Percentiles rank a stretch among this genome's conserved stretches.
phyloP scores from a whole-genome alignment of 2,888 invertebrate species.

The Harpalus rufipes region DNA sequence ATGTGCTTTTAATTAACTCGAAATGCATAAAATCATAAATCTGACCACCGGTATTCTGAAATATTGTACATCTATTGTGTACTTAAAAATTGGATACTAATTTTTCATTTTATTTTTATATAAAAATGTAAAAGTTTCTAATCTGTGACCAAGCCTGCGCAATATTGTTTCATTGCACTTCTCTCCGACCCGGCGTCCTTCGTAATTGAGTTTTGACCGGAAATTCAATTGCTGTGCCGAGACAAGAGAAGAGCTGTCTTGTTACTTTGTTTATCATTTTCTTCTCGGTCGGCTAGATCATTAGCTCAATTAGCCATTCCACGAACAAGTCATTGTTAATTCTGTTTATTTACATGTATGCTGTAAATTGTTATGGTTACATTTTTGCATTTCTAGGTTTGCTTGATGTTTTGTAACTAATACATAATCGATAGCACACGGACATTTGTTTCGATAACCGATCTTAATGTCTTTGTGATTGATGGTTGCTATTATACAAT shows the following conservation, averaged over 20 bases:
- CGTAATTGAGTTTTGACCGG: constrained; percentile 64
- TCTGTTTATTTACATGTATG: constrained; percentile 22
- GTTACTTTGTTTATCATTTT: constrained; percentile 32
- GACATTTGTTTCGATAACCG: constrained; percentile 45
- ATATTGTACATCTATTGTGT: neutral
- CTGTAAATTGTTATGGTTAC: neutral
- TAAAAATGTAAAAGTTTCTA: too few relatives aligned
- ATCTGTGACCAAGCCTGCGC: too few relatives aligned
- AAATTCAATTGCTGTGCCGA: constrained; percentile 58
- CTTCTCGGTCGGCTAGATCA: constrained; percentile 11
- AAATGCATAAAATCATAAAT: neutral
- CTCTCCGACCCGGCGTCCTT: constrained; percentile 11
- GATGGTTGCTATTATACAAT: constrained; percentile 20
- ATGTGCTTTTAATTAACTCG: too few relatives aligned
- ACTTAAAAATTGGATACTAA: neutral
- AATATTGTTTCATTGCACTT: too few relatives aligned
- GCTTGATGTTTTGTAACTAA: constrained; percentile 39
- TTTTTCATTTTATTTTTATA: too few relatives aligned
- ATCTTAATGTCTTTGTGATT: constrained; percentile 52
- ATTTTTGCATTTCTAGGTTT: constrained; percentile 41
- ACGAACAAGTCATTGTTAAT: constrained; percentile 39
- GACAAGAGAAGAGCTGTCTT: constrained; percentile 16
- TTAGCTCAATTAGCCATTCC: constrained; percentile 39
- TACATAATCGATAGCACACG: constrained; percentile 22
- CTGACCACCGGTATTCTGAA: neutral